Conservation (phyloP, 2,888 invertebrate genomes). For the Xestia ashworthii region DNA sequence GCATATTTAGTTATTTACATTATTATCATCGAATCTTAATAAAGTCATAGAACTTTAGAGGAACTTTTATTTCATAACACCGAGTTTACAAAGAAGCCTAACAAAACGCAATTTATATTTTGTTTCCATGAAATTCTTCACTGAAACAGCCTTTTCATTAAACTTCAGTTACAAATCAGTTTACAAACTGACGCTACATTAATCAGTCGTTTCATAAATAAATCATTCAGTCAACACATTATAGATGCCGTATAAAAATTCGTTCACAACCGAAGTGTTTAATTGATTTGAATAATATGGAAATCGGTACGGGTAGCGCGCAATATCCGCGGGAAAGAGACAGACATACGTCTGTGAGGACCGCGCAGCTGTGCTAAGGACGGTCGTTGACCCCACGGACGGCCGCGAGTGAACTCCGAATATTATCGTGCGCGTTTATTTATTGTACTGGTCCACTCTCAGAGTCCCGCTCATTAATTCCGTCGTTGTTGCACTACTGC, state of each 20-base stretch:
- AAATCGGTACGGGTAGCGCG: constrained; percentile 74
- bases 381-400: constrained; percentile 89
- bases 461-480: constrained; percentile 70
- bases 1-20: constrained; percentile 18
- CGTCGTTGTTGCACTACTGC: constrained; percentile 66
- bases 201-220: constrained; percentile 61
- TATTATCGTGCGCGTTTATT: constrained; percentile 83
- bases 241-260: constrained; percentile 63
- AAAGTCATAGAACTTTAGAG: not conserved
- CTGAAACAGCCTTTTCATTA: constrained; percentile 8
- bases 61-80: not conserved
- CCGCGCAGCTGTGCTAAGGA: constrained; percentile 88
- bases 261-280: constrained; percentile 67
- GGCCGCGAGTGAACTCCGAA: constrained; percentile 90
- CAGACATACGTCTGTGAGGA: constrained; percentile 78
- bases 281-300: constrained; percentile 73
- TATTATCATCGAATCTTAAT: not conserved
- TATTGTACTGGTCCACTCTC: constrained; percentile 71
- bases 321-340: constrained; percentile 83
- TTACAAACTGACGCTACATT: constrained; percentile 34
- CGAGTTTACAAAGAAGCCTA: not conserved
- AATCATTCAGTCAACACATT: constrained; percentile 60
- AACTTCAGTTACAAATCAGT: constrained; percentile 40
- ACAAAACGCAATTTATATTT: not conserved
- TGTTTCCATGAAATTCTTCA: not conserved